Base-by-base conservation (phyloP, 1,140 invertebrate genomes). In the Amyelois transitella region DNA sequence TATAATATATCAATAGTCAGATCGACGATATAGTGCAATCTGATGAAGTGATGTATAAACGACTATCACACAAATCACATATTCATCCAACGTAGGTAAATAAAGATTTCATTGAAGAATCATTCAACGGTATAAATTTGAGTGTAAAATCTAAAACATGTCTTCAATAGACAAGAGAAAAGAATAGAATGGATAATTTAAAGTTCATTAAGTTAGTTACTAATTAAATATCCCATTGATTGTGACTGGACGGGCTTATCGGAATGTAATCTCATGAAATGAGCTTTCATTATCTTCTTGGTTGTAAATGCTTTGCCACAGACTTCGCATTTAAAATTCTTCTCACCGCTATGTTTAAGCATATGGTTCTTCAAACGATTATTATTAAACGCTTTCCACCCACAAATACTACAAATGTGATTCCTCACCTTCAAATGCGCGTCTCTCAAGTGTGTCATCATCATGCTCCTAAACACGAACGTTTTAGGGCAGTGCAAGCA, bases 311-410 rank as follows among this genome's bases (percentile, higher is more conserved):
- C 90, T 71, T 95, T 95, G 2, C 91, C 91, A 72, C 95, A 96
- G 10, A 93, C 84, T 21, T 93, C 91, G 72, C 94, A 96, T 18
- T 91, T 90, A 68, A 92, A 93, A 75, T 93, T 91, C 63, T 94
- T 94, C 64, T 93, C 91, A 0, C 93, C 93, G 0, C 92, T 94
- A 72, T 95, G 94, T 2, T 92, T 93, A 6, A 92, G 90, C 62
- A 92, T 89, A 65, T 95, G 94, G 2, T 92, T 88, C 7, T 92
- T 88, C 25, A 95, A 74, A 67, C 93, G 92, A 59, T 94, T 92
- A 60, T 93, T 93, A 0, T 92, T 89, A 62, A 92, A 93, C 57
- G 94, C 94, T 1, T 91, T 89, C 71, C 93, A 94, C 7, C 90
- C 88, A 73, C 94, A 95, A 0, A 89, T 86, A 0, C 17, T 25